Base-by-base conservation (phyloP, 2,888 invertebrate genomes). In the Boloria selene region DNA sequence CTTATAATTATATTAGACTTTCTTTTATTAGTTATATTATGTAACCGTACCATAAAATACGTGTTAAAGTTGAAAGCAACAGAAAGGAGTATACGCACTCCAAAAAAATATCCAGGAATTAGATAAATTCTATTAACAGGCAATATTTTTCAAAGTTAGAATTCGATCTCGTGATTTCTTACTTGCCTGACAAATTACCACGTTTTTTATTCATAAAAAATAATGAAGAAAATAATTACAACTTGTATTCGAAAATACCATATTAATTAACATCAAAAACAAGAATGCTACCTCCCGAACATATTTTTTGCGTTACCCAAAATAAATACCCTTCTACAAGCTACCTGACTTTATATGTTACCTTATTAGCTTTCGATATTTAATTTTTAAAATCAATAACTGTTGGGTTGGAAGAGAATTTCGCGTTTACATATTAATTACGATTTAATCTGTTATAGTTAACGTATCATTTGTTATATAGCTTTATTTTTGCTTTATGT, bases 291-390 rank as follows among this genome's bases (percentile, higher is more conserved):
- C 67, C 67, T 70, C 59, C 45, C 59, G 59, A 59, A 63, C 38
- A 38, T 22, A 59, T 38, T 59, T 64, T 52, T 52, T 45, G 56
- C 58, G 18, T 65, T 71, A 68, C 69, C 68, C 67, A 52, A 64
- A 52, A 47, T 53, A 58, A 75, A 75, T 67, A 75, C 65, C 62
- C 53, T 64, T 59, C 69, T 61, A 56, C 52, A 61, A 63, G 73
- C 72, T 77, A 72, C 74, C 70, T 70, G 70, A 52, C 67, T 76
- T 80, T 84, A 59, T 49, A 38, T 14, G 31, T 59, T 50, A 31
- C 16, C 38, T 26, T 49, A 59, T 59, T 59, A 59, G 59, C 58
- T 14, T 2, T 26, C 31, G n/a, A 3, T 49, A 38, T 59, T 18
- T 59, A 59, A 55, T 60, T 52, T 52, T 26, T 53, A 58, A 51